These are phyloP conservation scores for Andrena chrysosceles DNA, from an alignment of 2,888 invertebrate genomes.

Conservation along the genomic window DNA sequence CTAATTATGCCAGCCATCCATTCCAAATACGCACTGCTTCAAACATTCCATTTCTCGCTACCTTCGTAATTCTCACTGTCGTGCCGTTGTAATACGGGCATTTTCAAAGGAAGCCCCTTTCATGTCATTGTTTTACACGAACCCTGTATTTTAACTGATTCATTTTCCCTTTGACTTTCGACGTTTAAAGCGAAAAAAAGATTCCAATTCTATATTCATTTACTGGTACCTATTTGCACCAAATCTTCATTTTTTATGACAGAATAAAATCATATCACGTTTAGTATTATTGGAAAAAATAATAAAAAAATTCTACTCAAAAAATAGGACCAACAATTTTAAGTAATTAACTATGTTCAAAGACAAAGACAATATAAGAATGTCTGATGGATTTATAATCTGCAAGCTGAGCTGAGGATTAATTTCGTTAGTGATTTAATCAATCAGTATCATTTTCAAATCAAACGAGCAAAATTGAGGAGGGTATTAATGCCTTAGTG, in stretches of 20 bases:
- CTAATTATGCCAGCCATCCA: constrained; percentile 11
- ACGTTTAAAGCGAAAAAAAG: no score
- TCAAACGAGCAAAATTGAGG: background rate
- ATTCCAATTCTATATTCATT: no score
- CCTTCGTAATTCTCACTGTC: background rate
- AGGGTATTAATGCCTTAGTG: background rate
- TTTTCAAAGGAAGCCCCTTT: background rate
- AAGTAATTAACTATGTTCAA: no score
- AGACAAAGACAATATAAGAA: no score
- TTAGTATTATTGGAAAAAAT: no score
- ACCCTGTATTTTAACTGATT: background rate
- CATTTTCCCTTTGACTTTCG: no score
- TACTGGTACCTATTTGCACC: no score
- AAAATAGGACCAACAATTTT: no score
- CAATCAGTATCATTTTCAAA: background rate
- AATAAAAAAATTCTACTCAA: no score
- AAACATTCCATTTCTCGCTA: constrained; percentile 22
- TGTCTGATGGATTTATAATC: no score
- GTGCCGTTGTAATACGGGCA: background rate
- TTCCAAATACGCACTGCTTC: constrained; percentile 9
- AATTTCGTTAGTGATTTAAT: background rate
- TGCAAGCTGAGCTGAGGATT: background rate
- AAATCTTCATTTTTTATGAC: no score
- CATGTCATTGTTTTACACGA: background rate
- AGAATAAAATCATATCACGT: no score